Evolutionary conservation across 2,797 vertebrate species (phyloP), one percentile per base, ranked within the genome.

Genomic region (Delichon dasypus): DNA sequence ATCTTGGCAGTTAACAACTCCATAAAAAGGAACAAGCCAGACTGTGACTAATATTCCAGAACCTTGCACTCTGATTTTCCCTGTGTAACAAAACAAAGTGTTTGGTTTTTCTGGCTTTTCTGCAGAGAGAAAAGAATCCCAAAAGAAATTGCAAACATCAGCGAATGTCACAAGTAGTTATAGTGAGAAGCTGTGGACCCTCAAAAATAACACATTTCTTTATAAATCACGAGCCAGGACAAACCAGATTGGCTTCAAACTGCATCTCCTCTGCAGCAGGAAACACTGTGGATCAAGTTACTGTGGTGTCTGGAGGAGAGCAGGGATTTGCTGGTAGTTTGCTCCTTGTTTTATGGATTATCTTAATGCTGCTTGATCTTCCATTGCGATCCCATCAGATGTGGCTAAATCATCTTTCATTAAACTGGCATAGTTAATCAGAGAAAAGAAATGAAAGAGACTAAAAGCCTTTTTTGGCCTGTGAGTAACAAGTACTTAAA

Each of bases 11-110:
- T 86, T 87, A 90, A 47, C 75, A 92, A 60, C 68, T 94, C 91
- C 96, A 94, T 93, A 95, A 96, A 96, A 95, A 81, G 50, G 93
- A 91, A 51, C 62, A 96, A 91, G 96, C 96, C 97, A 97, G 95
- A 87, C 89, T 95, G 88, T 97, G 97, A 97, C 92, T 97, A 97
- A 97, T 97, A 96, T 97, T 97, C 96, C 94, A 96, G 94, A 96
- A 85, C 84, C 92, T 94, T 87, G 90, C 83, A 87, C 92, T 96
- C 95, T 89, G 88, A 50, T 92, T 96, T 93, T 89, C 87, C 81
- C 84, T 50, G 27, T 93, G 89, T 85, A 94, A 96, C 92, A 97
- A 94, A 97, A 96, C 93, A 94, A 95, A 95, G 72, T 71, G 77
- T 89, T 96, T 95, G 95, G 86, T 83, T 94, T 97, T 96, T 96